These are phyloP conservation scores for Hirtodrosophila alboralis DNA, from an alignment of 2,888 invertebrate genomes.

Conservation along the genomic window DNA sequence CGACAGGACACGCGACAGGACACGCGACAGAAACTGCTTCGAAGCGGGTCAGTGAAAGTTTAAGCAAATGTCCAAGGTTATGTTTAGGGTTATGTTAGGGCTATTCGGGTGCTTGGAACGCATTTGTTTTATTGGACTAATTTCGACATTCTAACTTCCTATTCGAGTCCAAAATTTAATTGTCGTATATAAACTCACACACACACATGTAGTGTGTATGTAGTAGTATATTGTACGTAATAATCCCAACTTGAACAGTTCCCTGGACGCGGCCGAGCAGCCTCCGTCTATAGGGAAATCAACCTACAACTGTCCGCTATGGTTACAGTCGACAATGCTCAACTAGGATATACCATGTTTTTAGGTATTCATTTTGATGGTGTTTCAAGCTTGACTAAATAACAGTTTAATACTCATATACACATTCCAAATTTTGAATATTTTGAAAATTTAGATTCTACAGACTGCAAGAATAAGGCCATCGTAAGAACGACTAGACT, in stretches of 20 bases:
- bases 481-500: too few species aligned
- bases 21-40: too few species aligned
- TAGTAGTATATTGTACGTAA: neutral
- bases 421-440: too few species aligned
- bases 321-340: neutral
- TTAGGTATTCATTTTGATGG: too few species aligned
- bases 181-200: constrained; percentile 6
- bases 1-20: constrained; percentile 10
- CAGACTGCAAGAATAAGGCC: too few species aligned
- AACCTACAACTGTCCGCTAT: constrained; percentile 10
- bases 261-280: constrained; percentile 1
- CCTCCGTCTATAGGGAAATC: constrained; percentile 41
- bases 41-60: constrained; percentile 9
- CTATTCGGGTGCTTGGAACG: too few species aligned
- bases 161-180: constrained; percentile 14
- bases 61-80: constrained; percentile 13
- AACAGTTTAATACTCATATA: too few species aligned
- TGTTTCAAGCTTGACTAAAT: too few species aligned
- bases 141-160: constrained; percentile 2
- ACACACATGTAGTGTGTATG: too few species aligned
- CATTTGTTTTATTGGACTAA: neutral
- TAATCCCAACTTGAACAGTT: neutral
- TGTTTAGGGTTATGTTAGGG: neutral
- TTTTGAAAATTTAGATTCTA: too few species aligned
- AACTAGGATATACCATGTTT: constrained; percentile 5